Base-by-base conservation (phyloP, 2,888 invertebrate species). In the Coenonympha arcania region DNA sequence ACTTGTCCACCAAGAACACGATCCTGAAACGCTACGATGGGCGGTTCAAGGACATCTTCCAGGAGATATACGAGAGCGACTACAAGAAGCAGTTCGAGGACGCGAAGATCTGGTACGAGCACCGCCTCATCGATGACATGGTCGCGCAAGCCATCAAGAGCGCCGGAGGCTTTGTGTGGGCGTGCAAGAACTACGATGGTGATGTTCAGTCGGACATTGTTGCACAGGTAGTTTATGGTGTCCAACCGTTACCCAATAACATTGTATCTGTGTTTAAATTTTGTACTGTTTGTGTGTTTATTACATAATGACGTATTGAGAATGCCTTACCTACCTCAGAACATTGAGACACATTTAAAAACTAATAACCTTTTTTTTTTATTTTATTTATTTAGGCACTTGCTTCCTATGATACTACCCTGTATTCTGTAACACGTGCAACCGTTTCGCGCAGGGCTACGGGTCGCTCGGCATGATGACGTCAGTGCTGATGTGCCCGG, bases 111-210 rank as follows among this genome's bases (percentile, higher is more conserved):
- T 95, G 95, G 94, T 96, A 96, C 72, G 95, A 96, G 77, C 96
- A 96, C 76, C 89, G 95, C 43, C 86, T 96, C 50, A 96, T 96
- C 67, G 96, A 96, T 73, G 95, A 96, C 75, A 95, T 95, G 95
- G 95, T 96, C 22, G 95, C 95, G 26, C 94, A 95, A 75, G 91
- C 88, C 2, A 80, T 95, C 41, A 95, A 96, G 82, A 92, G 95
- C 20, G 87, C 88, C 16, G 96, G 96, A 48, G 94, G 93, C 6
- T 95, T 95, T 73, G 92, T 96, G 40, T 96, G 96, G 96, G 92
- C 95, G 15, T 95, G 95, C 84, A 96, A 96, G 84, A 96, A 96
- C 81, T 96, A 96, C 71, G 95, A 95, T 68, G 96, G 96, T 24
- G 96, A 96, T 70, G 95, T 96, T 4, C 95, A 95, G 79, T 94